These are phyloP conservation scores for Oreochromis tanganicae DNA, from an alignment of 2,113 vertebrate genomes.

Conservation along the genomic window DNA sequence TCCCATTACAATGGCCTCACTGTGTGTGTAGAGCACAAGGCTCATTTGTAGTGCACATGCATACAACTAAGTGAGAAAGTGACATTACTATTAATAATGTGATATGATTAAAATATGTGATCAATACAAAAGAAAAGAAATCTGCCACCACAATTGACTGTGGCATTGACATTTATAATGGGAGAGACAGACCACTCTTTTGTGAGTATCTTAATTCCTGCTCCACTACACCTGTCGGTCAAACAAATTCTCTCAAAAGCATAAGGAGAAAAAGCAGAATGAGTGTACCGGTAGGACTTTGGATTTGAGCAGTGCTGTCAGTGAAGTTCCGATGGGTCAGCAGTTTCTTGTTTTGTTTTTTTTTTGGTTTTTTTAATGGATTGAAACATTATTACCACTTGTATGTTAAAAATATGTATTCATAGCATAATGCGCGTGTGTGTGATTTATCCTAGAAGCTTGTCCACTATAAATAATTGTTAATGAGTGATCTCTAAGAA, in stretches of 20 bases:
- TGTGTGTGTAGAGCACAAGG: not conserved
- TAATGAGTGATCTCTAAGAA: not conserved
- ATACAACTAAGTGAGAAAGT: not conserved
- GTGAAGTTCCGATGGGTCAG: not conserved
- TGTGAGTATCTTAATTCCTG: not conserved
- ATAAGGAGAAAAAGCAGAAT: not conserved
- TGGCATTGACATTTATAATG: not conserved
- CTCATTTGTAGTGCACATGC: not conserved
- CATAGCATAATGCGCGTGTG: not conserved
- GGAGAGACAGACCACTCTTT: not conserved
- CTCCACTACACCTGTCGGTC: not conserved
- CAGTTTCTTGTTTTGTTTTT: no score
- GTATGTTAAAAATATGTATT: not conserved
- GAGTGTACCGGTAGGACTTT: not conserved
- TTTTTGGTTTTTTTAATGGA: no score
- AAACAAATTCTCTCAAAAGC: not conserved
- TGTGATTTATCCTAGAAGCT: not conserved
- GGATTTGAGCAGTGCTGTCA: not conserved
- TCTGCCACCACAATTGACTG: not conserved
- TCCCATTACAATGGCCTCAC: not conserved
- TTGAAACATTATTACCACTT: not conserved
- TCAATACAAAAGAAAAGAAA: not conserved
- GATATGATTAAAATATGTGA: not conserved
- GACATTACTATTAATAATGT: not conserved
- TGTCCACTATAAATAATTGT: not conserved